These are phyloP conservation scores for Laothoe populi DNA, from an alignment of 2,888 invertebrate genomes.

Conservation along the genomic window DNA sequence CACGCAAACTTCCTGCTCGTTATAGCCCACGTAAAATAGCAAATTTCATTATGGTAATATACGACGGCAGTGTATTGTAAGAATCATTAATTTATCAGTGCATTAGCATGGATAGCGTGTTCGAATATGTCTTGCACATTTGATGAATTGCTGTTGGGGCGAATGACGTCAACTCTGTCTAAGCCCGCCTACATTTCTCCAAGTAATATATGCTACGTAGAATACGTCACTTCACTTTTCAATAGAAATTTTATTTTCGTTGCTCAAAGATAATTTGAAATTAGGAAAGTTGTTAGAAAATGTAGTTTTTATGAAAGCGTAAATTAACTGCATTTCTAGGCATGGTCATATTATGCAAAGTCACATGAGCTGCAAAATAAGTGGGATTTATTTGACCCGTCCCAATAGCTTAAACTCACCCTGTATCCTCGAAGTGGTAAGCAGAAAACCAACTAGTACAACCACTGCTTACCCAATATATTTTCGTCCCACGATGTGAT, in stretches of 20 bases:
- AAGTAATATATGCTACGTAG: background rate
- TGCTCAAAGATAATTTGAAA: background rate
- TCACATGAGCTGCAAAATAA: no score
- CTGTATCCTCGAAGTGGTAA: no score
- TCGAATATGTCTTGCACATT: slow-evolving; percentile 58
- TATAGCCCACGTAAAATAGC: slow-evolving; percentile 34
- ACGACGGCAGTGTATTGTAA: slow-evolving; percentile 55
- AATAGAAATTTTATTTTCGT: no score
- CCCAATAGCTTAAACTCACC: no score
- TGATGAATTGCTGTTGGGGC: slow-evolving; percentile 58
- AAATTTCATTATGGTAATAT: slow-evolving; percentile 55
- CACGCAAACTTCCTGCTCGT: slow-evolving; percentile 44
- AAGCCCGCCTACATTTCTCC: background rate
- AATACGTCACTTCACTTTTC: background rate
- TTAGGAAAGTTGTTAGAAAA: no score
- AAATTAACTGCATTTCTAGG: background rate
- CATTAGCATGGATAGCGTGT: slow-evolving; percentile 58
- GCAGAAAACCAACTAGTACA: no score
- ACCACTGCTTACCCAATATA: no score
- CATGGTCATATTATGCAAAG: no score
- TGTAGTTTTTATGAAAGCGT: background rate
- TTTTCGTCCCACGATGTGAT: no score
- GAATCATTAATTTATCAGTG: slow-evolving; percentile 67
- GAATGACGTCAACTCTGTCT: slow-evolving; percentile 14
- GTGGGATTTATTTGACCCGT: no score